phyloP scores from a whole-genome alignment of 2,113 vertebrate genomes.

The Scalopus aquaticus region DNA sequence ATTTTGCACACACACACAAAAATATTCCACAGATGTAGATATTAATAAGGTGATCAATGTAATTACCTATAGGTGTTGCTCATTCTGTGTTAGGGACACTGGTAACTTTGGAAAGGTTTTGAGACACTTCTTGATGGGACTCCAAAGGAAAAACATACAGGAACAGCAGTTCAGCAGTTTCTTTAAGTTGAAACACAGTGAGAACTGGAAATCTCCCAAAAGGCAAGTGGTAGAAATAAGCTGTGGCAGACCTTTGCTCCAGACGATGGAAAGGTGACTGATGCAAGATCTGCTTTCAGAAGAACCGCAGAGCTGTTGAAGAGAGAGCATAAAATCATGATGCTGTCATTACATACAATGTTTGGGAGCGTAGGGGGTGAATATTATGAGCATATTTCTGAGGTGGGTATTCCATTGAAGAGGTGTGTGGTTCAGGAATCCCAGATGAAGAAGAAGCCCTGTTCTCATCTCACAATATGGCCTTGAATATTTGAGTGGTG shows the following conservation, averaged over 20 bases:
- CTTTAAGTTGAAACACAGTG: background rate
- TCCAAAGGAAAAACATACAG: background rate
- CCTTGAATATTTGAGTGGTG: background rate
- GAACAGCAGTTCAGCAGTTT: constrained; percentile 5
- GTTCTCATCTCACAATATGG: background rate
- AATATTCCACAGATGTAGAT: background rate
- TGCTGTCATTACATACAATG: background rate
- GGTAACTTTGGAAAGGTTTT: constrained; percentile 5
- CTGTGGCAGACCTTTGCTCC: background rate
- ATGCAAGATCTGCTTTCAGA: background rate
- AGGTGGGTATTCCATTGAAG: background rate
- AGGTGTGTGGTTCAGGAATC: background rate
- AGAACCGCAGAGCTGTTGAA: background rate
- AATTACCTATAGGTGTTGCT: background rate
- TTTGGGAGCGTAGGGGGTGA: background rate
- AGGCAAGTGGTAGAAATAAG: background rate
- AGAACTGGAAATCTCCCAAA: constrained; percentile 42
- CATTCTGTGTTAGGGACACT: background rate
- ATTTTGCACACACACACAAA: no score
- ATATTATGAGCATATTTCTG: no score
- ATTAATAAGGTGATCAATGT: background rate
- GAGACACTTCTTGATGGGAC: background rate
- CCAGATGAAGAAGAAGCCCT: background rate
- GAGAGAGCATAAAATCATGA: background rate
- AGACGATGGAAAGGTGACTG: background rate